Base-by-base conservation (phyloP, 2,888 invertebrate species). In the Protophormia terraenovae region DNA sequence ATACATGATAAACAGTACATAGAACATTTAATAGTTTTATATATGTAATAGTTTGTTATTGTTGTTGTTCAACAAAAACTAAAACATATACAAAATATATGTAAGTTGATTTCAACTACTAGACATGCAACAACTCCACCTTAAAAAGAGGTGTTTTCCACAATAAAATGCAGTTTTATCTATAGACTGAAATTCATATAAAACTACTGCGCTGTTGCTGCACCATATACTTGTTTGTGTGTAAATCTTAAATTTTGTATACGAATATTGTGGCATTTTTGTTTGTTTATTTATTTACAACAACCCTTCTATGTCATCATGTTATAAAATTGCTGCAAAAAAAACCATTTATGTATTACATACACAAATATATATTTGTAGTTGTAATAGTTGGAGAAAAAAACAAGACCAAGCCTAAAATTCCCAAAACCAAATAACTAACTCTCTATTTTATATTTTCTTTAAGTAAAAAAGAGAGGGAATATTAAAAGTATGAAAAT, bases 101-200 rank as follows among this genome's bases (percentile, higher is more conserved):
- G n/a, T n/a, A 53, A 64, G 19, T 38, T 66, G 60, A 32, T 69
- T 60, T 53, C 10, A 35, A n/a, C 12, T 32, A n/a, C n/a, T n/a
- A n/a, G n/a, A 62, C 24, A 55, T 27, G 60, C 72, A 81, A 78
- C 78, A 82, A 82, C 86, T 84, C 84, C 84, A 81, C 86, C 86
- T 76, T 72, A 38, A 75, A 84, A 82, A 66, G 55, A 77, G 82
- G 86, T 75, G 77, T 75, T 73, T 66, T 67, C 45, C 53, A 79
- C 62, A 69, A 64, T n/a, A 75, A 75, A 53, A 41, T 72, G 66
- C 72, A 67, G 27, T 76, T 55, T 62, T 16, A 32, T 3, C 53
- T 38, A 35, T 66, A 71, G 14, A 41, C n/a, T 0, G 16, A 58
- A 71, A 35, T 27, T n/a, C n/a, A n/a, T n/a, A n/a, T 55, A 24